Evolutionary conservation across 2,797 vertebrate genomes (phyloP).

Genomic region (Eleutherodactylus coqui): DNA sequence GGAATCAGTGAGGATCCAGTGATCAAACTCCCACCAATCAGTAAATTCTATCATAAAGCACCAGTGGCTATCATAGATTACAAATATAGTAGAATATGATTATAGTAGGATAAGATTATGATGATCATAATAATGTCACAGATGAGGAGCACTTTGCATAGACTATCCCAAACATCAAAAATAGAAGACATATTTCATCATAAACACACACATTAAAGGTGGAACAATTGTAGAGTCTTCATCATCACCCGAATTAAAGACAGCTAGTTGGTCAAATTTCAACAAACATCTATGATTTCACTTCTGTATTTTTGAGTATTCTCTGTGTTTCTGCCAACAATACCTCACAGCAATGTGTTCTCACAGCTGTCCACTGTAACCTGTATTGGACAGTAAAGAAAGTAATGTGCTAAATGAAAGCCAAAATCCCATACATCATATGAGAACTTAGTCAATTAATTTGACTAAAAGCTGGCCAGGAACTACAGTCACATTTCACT

Average conservation of each 20-base stretch:
- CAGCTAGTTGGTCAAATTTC: background rate
- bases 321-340: conserved; percentile 13
- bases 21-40: too few relatives aligned
- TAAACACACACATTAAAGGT: background rate
- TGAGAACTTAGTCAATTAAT: background rate
- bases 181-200: background rate
- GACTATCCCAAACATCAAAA: background rate
- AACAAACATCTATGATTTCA: conserved; percentile 8
- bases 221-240: background rate
- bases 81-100: too few relatives aligned
- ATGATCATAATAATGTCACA: background rate
- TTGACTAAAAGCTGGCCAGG: background rate
- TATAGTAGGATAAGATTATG: background rate
- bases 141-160: background rate
- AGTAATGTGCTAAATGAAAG: conserved; percentile 7
- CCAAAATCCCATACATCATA: background rate
- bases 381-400: conserved; percentile 33
- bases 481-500: background rate
- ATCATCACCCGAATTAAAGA: background rate
- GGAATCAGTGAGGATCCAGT: too few relatives aligned
- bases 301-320: conserved; percentile 1
- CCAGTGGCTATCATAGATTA: too few relatives aligned
- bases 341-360: conserved; percentile 19
- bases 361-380: conserved; percentile 28
- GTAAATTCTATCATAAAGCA: too few relatives aligned